A percentile compares a stretch with the other conserved stretches of the same genome.
phyloP scores from a whole-genome alignment of 2,797 vertebrate species.

The Chromobotia macracanthus region DNA sequence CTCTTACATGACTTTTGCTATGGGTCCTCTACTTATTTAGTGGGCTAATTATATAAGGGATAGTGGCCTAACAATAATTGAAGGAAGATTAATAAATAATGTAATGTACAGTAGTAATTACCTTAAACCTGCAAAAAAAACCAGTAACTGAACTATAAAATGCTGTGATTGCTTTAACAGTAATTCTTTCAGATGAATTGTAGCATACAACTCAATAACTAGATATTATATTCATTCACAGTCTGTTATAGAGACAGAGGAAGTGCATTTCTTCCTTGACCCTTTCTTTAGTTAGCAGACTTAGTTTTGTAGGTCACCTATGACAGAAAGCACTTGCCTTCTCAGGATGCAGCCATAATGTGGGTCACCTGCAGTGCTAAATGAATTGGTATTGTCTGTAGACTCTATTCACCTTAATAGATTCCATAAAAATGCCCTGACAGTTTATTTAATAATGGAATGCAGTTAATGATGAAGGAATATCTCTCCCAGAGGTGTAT shows the following conservation, averaged over 20 bases:
- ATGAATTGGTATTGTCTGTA: conserved; percentile 67
- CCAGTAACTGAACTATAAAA: background rate
- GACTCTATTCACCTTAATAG: conserved; percentile 71
- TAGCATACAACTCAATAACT: conserved; percentile 68
- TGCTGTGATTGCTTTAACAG: conserved; percentile 61
- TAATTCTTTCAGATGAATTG: conserved; percentile 13
- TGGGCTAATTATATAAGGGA: background rate
- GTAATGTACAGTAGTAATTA: background rate
- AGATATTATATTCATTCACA: conserved; percentile 42
- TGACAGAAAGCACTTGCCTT: conserved; percentile 69
- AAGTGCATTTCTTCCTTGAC: conserved; percentile 2
- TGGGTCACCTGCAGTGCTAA: conserved; percentile 70
- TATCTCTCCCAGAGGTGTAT: conserved; percentile 37
- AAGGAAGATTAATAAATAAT: background rate
- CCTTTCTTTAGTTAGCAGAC: conserved; percentile 62
- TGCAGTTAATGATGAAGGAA: conserved; percentile 48
- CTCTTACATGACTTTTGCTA: too few relatives aligned
- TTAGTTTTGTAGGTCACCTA: conserved; percentile 79
- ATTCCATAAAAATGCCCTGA: conserved; percentile 42
- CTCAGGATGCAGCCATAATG: conserved; percentile 69
- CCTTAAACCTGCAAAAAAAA: background rate
- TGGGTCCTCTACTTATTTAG: background rate
- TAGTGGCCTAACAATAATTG: background rate
- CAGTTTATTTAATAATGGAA: conserved; percentile 53
- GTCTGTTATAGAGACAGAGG: conserved; percentile 21